Conservation (phyloP, 1,140 invertebrate species). For the Scaptomyza hsui region DNA sequence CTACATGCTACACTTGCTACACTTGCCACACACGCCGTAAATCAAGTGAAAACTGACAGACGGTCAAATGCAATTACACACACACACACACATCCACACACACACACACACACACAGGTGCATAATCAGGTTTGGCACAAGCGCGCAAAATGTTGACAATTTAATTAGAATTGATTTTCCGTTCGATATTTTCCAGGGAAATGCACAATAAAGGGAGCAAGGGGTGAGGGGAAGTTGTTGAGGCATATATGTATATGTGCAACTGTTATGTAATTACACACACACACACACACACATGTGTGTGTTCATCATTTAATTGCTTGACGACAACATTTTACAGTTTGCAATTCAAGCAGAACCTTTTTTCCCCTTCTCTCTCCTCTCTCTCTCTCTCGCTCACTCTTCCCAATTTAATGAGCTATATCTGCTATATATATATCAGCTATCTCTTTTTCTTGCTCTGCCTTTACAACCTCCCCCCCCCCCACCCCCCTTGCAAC, state of each 20-base stretch:
- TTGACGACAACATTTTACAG: slow-evolving; percentile 10
- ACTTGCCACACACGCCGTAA: slow-evolving; percentile 29
- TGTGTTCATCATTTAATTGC: slow-evolving; percentile 72
- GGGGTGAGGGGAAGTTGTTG: neutral
- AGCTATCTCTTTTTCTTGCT: neutral
- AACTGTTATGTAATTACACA: slow-evolving; percentile 4
- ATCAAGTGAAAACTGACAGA: slow-evolving; percentile 61
- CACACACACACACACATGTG: slow-evolving; percentile 22
- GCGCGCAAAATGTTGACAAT: slow-evolving; percentile 67
- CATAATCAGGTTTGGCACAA: slow-evolving; percentile 66
- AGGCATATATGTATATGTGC: neutral
- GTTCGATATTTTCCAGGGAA: slow-evolving; percentile 82
- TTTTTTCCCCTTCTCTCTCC: slow-evolving; percentile 3
- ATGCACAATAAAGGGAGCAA: slow-evolving; percentile 48
- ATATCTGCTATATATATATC: neutral
- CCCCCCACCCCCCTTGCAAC: slow-evolving; percentile 15
- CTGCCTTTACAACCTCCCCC: neutral
- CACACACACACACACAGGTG: slow-evolving; percentile 31
- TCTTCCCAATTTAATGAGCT: neutral
- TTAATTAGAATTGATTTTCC: slow-evolving; percentile 83
- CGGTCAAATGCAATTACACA: slow-evolving; percentile 60
- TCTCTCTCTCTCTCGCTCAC: neutral
- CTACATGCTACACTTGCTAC: neutral
- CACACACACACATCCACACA: slow-evolving; percentile 22
- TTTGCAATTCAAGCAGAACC: slow-evolving; percentile 39